Percentiles rank a stretch among this genome's conserved stretches.
phyloP scores from a whole-genome alignment of 1,140 invertebrate genomes.

The Agrypnia vestita region DNA sequence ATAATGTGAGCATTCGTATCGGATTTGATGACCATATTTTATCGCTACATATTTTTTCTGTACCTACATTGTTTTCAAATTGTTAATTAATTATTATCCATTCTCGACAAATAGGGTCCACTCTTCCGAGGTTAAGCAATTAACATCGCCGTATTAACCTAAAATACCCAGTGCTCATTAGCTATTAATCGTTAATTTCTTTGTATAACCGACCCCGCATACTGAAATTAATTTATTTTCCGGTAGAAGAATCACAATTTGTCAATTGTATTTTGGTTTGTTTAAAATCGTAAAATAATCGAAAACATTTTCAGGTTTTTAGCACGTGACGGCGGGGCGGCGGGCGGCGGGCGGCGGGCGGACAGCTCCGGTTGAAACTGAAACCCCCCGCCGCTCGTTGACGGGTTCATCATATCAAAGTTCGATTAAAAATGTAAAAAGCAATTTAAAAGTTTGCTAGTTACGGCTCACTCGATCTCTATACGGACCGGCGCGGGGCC shows the following conservation, averaged over 20 bases:
- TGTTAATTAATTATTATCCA: too few species aligned
- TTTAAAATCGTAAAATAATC: constrained; percentile 5
- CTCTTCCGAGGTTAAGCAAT: too few species aligned
- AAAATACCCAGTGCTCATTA: too few species aligned
- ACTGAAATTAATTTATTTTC: too few species aligned
- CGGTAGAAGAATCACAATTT: background rate
- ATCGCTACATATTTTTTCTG: too few species aligned
- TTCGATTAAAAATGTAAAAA: constrained; percentile 62
- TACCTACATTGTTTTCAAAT: too few species aligned
- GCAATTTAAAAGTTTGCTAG: constrained; percentile 62
- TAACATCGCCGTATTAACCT: too few species aligned
- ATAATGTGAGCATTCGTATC: too few species aligned
- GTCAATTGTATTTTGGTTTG: background rate
- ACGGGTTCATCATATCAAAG: constrained; percentile 61
- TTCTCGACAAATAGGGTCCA: too few species aligned
- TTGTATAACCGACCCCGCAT: too few species aligned
- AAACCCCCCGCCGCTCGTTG: constrained; percentile 58
- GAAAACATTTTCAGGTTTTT: constrained; percentile 11
- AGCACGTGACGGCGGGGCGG: constrained; percentile 14
- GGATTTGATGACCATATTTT: too few species aligned
- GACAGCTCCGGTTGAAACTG: constrained; percentile 36
- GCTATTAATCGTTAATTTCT: background rate
- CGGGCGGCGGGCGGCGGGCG: background rate
- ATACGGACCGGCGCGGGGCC: constrained; percentile 23
- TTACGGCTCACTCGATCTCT: constrained; percentile 56